These are phyloP conservation scores for Lontra canadensis DNA, from an alignment of 2,113 vertebrate genomes.

Conservation along the genomic window DNA sequence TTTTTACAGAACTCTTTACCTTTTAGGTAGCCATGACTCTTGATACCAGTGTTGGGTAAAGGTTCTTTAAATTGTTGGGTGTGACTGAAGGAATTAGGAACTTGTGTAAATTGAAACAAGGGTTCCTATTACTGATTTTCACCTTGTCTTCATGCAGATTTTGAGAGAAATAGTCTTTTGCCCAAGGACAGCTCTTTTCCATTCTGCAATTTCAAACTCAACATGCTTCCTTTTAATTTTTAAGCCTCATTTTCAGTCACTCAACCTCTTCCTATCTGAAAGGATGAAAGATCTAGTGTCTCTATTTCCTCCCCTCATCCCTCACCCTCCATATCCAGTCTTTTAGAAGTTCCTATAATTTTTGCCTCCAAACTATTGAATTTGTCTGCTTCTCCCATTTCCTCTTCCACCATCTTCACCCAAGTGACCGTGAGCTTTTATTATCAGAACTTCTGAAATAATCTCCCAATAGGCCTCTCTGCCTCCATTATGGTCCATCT, in stretches of 20 bases:
- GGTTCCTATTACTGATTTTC: neutral
- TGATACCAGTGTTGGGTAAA: neutral
- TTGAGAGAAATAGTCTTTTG: neutral
- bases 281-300: neutral
- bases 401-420: neutral
- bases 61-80: neutral
- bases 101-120: neutral
- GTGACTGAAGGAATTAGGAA: neutral
- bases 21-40: neutral
- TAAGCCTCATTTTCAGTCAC: neutral
- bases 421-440: neutral
- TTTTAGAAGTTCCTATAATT: neutral
- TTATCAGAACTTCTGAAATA: neutral
- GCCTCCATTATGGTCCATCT: neutral
- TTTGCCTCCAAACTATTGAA: neutral
- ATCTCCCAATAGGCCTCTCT: neutral
- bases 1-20: neutral
- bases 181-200: neutral
- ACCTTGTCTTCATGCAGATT: neutral
- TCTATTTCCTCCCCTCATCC: neutral
- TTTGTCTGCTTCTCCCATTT: neutral
- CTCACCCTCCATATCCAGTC: neutral
- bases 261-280: neutral
- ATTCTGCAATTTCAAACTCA: neutral
- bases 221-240: neutral